Base-by-base conservation (phyloP, 2,113 vertebrate genomes). In the Craseonycteris thonglongyai region DNA sequence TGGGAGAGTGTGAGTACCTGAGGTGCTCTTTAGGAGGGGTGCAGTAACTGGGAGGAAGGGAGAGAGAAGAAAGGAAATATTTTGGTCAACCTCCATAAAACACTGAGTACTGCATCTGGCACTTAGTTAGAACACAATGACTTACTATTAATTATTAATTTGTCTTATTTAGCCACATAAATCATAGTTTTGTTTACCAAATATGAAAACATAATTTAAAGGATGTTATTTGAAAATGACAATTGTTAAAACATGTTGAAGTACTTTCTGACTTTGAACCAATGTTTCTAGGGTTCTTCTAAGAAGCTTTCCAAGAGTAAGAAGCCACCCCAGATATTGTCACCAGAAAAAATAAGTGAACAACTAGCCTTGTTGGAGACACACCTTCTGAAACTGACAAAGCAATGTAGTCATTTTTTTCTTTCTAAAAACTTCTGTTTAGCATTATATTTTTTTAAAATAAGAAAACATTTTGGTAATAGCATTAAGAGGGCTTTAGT, bases 341-440 rank as follows among this genome's bases (percentile, higher is more conserved):
- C 97, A 69, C 49, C 96, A 80, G 96, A 96, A 96, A 98, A 99
- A 96, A 97, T 97, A 47, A 98, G 95, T 90, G 98, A 98, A 94
- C 99, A 99, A 88, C 95, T 99, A 86, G 97, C 79, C 83, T 98
- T 97, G 89, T 96, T 99, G 95, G 98, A 98, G 95, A 85, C 80
- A 63, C 97, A 96, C 91, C 97, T 98, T 11, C 96, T 98, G 78
- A 99, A 90, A 93, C 96, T 98, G 94, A 98, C 98, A 72, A 98
- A 97, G 76, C 97, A 97, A 97, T 96, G 95, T 98, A 92, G 54
- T 96, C 82, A 51, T 90, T 10, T 33, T 65, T 47, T 93, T 59
- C 12, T 11, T 85, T 95, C 68, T 71, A 5, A 88, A 58, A 80
- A 74, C 58, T 21, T 88, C 4, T 96, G 26, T 54, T 93, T 54